Evolutionary conservation across 1,140 invertebrate species (phyloP).

Genomic region (Phymastichus coffea): DNA sequence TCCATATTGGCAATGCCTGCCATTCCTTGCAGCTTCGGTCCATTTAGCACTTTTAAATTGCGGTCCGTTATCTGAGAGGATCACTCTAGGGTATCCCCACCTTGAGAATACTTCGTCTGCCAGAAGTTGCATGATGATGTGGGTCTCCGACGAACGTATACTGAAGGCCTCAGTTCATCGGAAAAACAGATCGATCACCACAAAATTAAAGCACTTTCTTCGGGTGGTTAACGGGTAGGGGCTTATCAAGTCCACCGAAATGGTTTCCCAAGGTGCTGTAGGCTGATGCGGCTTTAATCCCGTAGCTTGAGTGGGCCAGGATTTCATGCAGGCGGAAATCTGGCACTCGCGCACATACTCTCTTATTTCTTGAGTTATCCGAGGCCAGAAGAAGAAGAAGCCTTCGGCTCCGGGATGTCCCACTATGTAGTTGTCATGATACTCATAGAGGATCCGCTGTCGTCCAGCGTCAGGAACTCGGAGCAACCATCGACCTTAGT

Average conservation of each 20-base stretch:
- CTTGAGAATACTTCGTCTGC: constrained; percentile 36
- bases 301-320: not conserved
- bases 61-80: constrained; percentile 37
- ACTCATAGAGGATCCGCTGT: constrained; percentile 14
- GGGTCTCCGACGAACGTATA: constrained; percentile 17
- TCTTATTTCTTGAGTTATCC: constrained; percentile 1
- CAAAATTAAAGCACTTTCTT: constrained; percentile 42
- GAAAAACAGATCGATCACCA: constrained; percentile 47
- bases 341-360: constrained; percentile 16
- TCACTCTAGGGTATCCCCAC: constrained; percentile 31
- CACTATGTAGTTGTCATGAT: constrained; percentile 25
- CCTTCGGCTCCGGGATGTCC: constrained; percentile 32
- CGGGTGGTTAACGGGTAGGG: constrained; percentile 42
- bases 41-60: constrained; percentile 28
- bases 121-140: constrained; percentile 13
- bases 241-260: constrained; percentile 47
- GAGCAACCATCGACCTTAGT: not conserved
- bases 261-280: constrained; percentile 37
- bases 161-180: constrained; percentile 31
- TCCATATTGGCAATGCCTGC: constrained; percentile 2
- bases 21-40: constrained; percentile 10
- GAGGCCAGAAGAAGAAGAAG: constrained; percentile 29
- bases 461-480: constrained; percentile 1
- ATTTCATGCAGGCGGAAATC: constrained; percentile 21
- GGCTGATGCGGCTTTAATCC: constrained; percentile 17